phyloP scores from a whole-genome alignment of 2,888 invertebrate species.

The Latrodectus hesperus region DNA sequence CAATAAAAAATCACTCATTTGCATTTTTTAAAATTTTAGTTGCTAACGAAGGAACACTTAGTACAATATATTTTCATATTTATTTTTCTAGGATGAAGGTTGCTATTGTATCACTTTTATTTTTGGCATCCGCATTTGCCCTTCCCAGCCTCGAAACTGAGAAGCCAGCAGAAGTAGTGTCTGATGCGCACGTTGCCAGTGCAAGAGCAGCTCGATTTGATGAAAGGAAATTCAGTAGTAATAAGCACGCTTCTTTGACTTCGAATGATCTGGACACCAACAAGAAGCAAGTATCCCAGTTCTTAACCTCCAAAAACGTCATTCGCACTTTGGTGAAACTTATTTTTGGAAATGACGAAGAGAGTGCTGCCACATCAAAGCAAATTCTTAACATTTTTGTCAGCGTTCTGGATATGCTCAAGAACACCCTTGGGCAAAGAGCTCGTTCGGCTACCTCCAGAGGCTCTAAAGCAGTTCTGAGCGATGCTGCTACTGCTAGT shows the following conservation, averaged over 20 bases:
- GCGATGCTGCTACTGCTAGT: constrained; percentile 90
- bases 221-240: constrained; percentile 65
- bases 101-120: constrained; percentile 18
- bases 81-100: constrained; percentile 72
- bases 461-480: constrained; percentile 80
- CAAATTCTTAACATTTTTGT: constrained; percentile 71
- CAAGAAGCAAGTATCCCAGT: constrained; percentile 71
- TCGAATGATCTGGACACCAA: constrained; percentile 66
- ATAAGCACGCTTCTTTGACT: constrained; percentile 48
- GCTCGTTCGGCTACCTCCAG: constrained; percentile 88
- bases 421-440: constrained; percentile 93
- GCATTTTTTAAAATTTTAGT: no score
- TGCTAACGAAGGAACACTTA: no score
- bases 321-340: constrained; percentile 71
- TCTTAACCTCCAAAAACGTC: constrained; percentile 71
- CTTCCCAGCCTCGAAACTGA: constrained; percentile 48
- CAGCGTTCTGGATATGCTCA: constrained; percentile 86
- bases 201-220: constrained; percentile 66
- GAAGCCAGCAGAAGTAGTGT: background rate
- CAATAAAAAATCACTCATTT: no score
- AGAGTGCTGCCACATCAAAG: constrained; percentile 71
- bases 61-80: background rate
- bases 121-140: constrained; percentile 39
- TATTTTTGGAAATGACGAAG: constrained; percentile 71
- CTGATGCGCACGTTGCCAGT: background rate